Percentiles rank a stretch among this genome's conserved stretches.
Evolutionary conservation across 2,113 vertebrate genomes (phyloP).

Genomic region (Hippocampus guttulatus): DNA sequence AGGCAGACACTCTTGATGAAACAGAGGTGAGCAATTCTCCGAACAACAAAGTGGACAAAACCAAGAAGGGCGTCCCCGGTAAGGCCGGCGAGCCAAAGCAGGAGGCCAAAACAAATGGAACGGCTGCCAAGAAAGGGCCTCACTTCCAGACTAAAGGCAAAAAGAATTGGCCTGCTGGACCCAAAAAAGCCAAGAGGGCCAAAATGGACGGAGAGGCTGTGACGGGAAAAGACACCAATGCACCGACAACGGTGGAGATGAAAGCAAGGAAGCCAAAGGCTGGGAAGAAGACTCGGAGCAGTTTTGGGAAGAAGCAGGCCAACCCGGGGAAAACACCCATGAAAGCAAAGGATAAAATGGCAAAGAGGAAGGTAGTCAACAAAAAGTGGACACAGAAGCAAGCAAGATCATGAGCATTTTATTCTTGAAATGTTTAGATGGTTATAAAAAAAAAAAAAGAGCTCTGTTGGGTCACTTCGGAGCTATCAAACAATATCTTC

Average conservation of each 20-base stretch:
- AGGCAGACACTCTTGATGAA: constrained; percentile 35
- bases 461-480: constrained; percentile 5
- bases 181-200: constrained; percentile 64
- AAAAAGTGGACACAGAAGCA: constrained; percentile 52
- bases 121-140: constrained; percentile 13
- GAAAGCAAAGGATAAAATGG: constrained; percentile 58
- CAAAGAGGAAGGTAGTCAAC: constrained; percentile 71
- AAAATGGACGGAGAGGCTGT: constrained; percentile 54
- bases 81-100: constrained; percentile 25
- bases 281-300: constrained; percentile 50
- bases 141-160: constrained; percentile 41
- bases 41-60: constrained; percentile 33
- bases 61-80: constrained; percentile 20
- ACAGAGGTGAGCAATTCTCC: constrained; percentile 9
- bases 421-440: constrained; percentile 11
- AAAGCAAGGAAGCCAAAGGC: constrained; percentile 28
- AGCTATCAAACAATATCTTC: not conserved
- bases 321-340: constrained; percentile 40
- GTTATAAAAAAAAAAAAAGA: constrained; percentile 11
- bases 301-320: constrained; percentile 63
- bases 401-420: constrained; percentile 23
- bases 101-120: constrained; percentile 53
- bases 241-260: constrained; percentile 23
- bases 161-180: constrained; percentile 37
- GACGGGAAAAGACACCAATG: constrained; percentile 36